These are phyloP conservation scores for Emys orbicularis DNA, from an alignment of 2,797 vertebrate species.

Conservation along the genomic window DNA sequence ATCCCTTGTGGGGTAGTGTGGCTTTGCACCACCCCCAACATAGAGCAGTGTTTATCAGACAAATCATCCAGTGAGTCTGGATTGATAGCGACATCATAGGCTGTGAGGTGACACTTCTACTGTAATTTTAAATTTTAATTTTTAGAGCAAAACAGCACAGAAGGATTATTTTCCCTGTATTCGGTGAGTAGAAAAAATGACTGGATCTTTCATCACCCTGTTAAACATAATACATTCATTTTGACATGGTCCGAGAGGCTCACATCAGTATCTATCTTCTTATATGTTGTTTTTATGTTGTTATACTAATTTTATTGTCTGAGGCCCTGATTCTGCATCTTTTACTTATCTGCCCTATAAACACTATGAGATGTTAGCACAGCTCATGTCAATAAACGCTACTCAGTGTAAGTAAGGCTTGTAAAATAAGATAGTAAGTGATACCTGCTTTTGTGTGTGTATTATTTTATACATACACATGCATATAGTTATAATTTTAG, in stretches of 20 bases:
- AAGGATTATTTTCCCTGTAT: constrained; percentile 11
- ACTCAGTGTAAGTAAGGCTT: neutral
- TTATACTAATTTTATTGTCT: constrained; percentile 48
- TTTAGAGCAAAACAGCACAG: constrained; percentile 8
- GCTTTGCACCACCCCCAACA: constrained; percentile 67
- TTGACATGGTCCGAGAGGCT: constrained; percentile 62
- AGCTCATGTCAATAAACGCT: neutral
- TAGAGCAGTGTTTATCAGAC: constrained; percentile 71
- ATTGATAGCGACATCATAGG: constrained; percentile 23
- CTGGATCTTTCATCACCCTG: constrained; percentile 69
- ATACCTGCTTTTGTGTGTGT: constrained; percentile 5
- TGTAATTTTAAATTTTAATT: constrained; percentile 39
- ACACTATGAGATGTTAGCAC: neutral
- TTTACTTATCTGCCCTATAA: neutral
- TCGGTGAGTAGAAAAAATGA: constrained; percentile 35
- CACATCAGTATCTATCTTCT: constrained; percentile 61
- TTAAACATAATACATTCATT: constrained; percentile 63
- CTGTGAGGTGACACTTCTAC: neutral
- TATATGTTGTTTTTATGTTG: constrained; percentile 63
- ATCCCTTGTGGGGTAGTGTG: neutral
- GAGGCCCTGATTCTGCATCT: constrained; percentile 35
- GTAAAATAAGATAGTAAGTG: neutral
- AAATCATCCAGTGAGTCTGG: constrained; percentile 52
- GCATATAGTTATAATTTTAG: neutral
- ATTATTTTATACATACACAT: neutral